Conservation (phyloP, 2,113 vertebrate genomes). For the Poeciliopsis retropinna region DNA sequence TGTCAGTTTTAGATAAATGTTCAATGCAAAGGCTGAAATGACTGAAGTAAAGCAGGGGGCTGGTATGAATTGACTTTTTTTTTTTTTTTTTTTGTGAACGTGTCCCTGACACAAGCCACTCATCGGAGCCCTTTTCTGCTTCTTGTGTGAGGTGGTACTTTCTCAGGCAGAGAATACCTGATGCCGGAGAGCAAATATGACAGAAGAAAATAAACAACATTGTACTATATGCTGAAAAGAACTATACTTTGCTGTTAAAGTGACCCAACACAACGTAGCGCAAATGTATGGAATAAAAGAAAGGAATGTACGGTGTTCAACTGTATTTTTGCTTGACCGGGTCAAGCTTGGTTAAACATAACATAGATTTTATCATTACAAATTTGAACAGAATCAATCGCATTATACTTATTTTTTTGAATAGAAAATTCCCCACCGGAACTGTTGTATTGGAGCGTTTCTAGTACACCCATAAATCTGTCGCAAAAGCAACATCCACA, state of each 20-base stretch:
- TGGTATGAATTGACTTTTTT: background rate
- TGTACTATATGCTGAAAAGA: background rate
- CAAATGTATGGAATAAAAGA: no score
- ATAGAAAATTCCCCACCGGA: no score
- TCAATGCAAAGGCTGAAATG: background rate
- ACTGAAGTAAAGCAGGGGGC: background rate
- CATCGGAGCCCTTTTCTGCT: background rate
- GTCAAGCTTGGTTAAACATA: no score
- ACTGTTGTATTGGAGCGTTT: no score
- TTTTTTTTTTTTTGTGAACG: background rate
- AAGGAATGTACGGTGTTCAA: no score
- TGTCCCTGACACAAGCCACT: background rate
- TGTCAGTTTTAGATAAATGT: background rate
- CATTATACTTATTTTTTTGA: no score
- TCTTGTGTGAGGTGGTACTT: background rate
- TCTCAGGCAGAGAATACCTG: conserved; percentile 2
- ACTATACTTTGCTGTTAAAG: background rate
- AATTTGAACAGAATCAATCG: no score
- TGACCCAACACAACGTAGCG: no score
- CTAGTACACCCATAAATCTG: no score
- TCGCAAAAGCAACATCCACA: no score
- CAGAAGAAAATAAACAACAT: conserved; percentile 1
- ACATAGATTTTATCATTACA: no score
- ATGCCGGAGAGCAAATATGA: conserved; percentile 21
- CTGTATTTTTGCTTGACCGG: no score